Percentiles rank a stretch among this genome's conserved stretches.
phyloP scores from a whole-genome alignment of 2,888 invertebrate species.

The Cremastinae sp. region DNA sequence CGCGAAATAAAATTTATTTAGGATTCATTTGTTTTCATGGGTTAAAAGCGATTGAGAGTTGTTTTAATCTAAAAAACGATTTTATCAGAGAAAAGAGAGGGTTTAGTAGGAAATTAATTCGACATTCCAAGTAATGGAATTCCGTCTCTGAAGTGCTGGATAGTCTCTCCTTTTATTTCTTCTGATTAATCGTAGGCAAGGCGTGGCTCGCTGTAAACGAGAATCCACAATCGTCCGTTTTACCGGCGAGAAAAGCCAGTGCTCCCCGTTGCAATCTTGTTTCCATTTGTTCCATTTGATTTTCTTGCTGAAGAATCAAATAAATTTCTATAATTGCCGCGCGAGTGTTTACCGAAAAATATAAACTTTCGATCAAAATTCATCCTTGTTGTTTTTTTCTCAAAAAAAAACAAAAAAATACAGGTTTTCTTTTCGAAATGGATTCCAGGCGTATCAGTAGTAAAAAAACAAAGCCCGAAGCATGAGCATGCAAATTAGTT shows the following conservation, averaged over 20 bases:
- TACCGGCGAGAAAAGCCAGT: constrained; percentile 30
- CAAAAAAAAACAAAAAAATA: neutral
- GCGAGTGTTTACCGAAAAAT: constrained; percentile 5
- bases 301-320: constrained; percentile 3
- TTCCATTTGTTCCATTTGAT: neutral
- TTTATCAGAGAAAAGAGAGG: neutral
- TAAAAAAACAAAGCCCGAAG: constrained; percentile 10
- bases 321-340: neutral
- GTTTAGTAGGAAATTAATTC: constrained; percentile 13
- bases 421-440: neutral
- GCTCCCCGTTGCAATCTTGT: neutral
- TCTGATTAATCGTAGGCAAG: constrained; percentile 42
- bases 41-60: too few relatives aligned
- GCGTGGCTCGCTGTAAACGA: constrained; percentile 35
- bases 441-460: too few relatives aligned
- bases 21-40: too few relatives aligned
- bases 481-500: constrained; percentile 17
- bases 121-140: constrained; percentile 40
- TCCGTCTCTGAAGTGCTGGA: constrained; percentile 1
- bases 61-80: neutral
- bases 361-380: neutral
- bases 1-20: too few relatives aligned
- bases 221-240: constrained; percentile 25
- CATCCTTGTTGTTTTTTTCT: neutral
- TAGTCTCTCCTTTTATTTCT: constrained; percentile 1